A percentile compares a stretch with the other conserved stretches of the same genome.
Conservation (phyloP, 2,113 vertebrate genomes). For the Thunnus thynnus region DNA sequence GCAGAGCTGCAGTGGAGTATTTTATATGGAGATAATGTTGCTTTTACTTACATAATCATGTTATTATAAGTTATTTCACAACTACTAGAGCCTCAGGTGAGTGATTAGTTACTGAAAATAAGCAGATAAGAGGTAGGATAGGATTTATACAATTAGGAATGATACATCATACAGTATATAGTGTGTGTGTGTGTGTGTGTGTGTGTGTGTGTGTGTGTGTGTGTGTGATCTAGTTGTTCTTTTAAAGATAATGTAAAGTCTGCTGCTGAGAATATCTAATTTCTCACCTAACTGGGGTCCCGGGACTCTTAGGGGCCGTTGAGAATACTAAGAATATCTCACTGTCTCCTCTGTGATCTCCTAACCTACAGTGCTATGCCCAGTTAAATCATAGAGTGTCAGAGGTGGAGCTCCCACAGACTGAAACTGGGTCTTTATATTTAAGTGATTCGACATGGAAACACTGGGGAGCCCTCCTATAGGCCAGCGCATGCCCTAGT, state of each 20-base stretch:
- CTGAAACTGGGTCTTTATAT: background rate
- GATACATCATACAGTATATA: background rate
- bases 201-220: too few relatives aligned
- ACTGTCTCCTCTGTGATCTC: conserved; percentile 44
- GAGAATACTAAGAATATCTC: conserved; percentile 74
- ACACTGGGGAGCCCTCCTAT: background rate
- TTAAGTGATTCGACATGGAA: background rate
- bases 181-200: background rate
- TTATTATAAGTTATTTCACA: too few relatives aligned
- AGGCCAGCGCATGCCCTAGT: background rate
- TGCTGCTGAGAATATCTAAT: conserved; percentile 54
- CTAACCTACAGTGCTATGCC: conserved; percentile 21
- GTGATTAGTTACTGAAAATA: too few relatives aligned
- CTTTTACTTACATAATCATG: too few relatives aligned
- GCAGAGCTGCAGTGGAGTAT: too few relatives aligned
- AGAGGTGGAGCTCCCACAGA: background rate
- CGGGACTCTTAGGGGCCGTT: conserved; percentile 56
- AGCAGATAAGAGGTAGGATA: too few relatives aligned
- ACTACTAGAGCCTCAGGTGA: too few relatives aligned
- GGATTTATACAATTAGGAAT: background rate
- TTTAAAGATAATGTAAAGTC: conserved; percentile 17
- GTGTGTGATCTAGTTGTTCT: background rate
- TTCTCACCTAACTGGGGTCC: conserved; percentile 63
- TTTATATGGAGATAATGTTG: too few relatives aligned
- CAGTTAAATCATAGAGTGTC: background rate